phyloP scores from a whole-genome alignment of 2,113 vertebrate genomes.

The Hylia prasina region DNA sequence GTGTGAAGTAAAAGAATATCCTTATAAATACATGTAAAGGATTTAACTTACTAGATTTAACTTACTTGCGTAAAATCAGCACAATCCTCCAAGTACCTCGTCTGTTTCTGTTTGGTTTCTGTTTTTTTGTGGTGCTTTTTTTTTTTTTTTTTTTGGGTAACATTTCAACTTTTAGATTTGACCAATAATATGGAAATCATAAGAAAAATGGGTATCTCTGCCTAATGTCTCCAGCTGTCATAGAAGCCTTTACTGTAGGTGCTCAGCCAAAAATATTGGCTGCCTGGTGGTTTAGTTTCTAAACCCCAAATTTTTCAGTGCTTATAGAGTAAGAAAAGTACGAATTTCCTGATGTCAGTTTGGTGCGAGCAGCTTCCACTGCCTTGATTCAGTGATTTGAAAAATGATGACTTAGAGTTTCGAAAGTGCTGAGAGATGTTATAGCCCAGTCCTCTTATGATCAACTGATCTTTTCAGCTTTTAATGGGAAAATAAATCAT shows the following conservation, averaged over 20 bases:
- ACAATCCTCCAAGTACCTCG: not conserved
- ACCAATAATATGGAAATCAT: not conserved
- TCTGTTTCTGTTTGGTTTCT: too few species aligned
- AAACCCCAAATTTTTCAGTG: not conserved
- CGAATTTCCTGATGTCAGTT: not conserved
- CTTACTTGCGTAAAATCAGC: not conserved
- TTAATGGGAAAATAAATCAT: constrained; percentile 77
- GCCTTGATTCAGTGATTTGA: constrained; percentile 55
- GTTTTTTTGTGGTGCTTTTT: too few species aligned
- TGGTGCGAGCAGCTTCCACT: not conserved
- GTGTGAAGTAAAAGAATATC: not conserved
- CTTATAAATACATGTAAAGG: not conserved
- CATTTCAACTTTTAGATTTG: not conserved
- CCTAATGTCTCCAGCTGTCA: not conserved
- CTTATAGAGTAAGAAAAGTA: constrained; percentile 1
- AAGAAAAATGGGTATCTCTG: not conserved
- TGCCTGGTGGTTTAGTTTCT: not conserved
- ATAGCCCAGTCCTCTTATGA: constrained; percentile 51
- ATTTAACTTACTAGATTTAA: not conserved
- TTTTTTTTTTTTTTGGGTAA: not conserved
- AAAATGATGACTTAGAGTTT: constrained; percentile 66
- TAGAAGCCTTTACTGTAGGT: not conserved
- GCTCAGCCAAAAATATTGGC: not conserved
- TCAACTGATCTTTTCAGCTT: constrained; percentile 68
- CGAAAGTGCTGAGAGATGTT: constrained; percentile 55